Evolutionary conservation across 2,888 invertebrate species (phyloP).

Genomic region (Geophilus truncorum): DNA sequence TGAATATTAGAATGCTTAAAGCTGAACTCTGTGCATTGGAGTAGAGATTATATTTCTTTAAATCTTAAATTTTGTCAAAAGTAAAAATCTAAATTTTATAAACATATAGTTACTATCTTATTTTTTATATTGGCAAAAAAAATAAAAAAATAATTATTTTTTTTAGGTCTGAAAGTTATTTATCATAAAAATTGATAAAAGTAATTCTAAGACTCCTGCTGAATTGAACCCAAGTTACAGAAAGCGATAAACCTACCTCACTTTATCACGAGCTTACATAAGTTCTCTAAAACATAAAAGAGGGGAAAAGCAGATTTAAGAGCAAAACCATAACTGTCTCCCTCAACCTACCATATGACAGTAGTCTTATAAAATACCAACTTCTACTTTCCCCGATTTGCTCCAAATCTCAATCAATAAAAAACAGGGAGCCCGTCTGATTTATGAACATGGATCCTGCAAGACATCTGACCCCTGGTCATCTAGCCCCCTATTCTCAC

Average conservation of each 20-base stretch:
- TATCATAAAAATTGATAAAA: no score
- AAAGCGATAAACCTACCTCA: background rate
- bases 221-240: no score
- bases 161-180: no score
- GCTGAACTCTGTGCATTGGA: no score
- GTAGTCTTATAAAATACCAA: background rate
- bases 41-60: no score
- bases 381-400: constrained; percentile 1
- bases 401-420: constrained; percentile 8
- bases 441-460: background rate
- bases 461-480: constrained; percentile 9
- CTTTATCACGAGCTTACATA: background rate
- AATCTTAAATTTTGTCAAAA: no score
- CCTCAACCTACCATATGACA: background rate
- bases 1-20: no score
- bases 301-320: background rate
- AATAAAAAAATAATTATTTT: no score
- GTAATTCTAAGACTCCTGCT: no score
- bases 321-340: background rate
- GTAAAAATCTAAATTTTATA: no score
- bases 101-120: no score
- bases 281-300: background rate
- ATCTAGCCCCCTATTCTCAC: background rate
- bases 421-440: background rate
- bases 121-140: no score